These are phyloP conservation scores for Eulemur rufifrons DNA, from an alignment of 2,113 vertebrate genomes.

Conservation along the genomic window DNA sequence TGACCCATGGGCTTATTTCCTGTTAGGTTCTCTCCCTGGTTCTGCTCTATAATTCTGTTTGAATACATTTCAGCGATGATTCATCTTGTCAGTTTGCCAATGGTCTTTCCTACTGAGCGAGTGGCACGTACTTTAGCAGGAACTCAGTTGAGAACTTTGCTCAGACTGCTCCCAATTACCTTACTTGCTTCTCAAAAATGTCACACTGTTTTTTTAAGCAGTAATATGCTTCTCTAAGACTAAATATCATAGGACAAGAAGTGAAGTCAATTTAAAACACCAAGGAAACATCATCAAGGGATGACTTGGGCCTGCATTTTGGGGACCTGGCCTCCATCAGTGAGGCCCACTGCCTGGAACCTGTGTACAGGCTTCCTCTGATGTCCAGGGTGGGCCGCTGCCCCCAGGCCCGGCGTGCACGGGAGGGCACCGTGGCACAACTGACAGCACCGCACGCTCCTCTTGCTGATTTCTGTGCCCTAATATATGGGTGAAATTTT, in stretches of 20 bases:
- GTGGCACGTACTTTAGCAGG: constrained; percentile 49
- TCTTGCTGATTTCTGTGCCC: background rate
- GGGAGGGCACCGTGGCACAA: background rate
- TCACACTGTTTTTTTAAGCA: background rate
- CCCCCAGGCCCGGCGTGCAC: background rate
- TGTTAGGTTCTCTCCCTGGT: constrained; percentile 27
- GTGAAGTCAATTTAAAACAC: constrained; percentile 35
- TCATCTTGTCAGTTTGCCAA: constrained; percentile 69
- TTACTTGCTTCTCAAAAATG: constrained; percentile 3
- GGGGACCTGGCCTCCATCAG: background rate
- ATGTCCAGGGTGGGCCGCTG: background rate
- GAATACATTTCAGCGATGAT: constrained; percentile 58
- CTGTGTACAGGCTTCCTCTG: background rate
- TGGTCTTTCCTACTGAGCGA: background rate
- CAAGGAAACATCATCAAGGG: background rate
- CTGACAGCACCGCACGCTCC: background rate
- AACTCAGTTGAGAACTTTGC: constrained; percentile 32
- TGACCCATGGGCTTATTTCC: constrained; percentile 67
- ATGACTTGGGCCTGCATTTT: background rate
- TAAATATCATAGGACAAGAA: background rate
- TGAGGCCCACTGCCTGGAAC: background rate
- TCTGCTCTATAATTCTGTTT: constrained; percentile 55
- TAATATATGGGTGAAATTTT: background rate
- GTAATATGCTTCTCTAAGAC: background rate
- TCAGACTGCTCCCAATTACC: background rate